Evolutionary conservation across 2,888 invertebrate species (phyloP).

Genomic region (Ichneumon xanthorius): DNA sequence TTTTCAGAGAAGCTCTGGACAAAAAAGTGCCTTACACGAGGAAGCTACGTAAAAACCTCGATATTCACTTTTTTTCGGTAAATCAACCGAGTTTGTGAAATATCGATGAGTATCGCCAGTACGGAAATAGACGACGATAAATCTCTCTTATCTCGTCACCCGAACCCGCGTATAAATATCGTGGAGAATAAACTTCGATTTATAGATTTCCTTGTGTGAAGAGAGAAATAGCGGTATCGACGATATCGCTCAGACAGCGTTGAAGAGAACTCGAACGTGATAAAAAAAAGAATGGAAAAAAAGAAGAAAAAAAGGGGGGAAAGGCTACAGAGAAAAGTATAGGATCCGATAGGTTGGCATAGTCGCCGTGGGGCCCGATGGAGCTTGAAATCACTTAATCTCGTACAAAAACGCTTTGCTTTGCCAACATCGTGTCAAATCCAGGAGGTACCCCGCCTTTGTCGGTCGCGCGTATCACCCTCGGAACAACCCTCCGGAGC

Average conservation of each 20-base stretch:
- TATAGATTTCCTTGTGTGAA: conserved; percentile 2
- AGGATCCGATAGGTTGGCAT: conserved; percentile 62
- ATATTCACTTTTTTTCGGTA: too few species aligned
- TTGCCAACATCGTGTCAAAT: conserved; percentile 64
- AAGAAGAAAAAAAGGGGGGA: conserved; percentile 19
- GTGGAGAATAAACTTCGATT: conserved; percentile 7
- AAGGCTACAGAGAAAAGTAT: conserved; percentile 22
- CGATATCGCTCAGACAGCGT: conserved; percentile 24
- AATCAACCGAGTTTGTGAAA: not conserved
- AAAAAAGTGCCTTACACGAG: too few species aligned
- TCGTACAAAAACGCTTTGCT: conserved; percentile 67
- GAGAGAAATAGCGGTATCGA: conserved; percentile 5
- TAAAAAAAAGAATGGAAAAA: not conserved
- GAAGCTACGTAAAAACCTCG: too few species aligned
- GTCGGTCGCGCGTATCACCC: conserved; percentile 47
- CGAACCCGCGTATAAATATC: conserved; percentile 14
- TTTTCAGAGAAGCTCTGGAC: too few species aligned
- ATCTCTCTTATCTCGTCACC: conserved; percentile 29
- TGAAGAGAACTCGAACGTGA: conserved; percentile 2
- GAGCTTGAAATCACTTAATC: conserved; percentile 74
- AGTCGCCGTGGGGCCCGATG: conserved; percentile 64
- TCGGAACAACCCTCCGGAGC: conserved; percentile 45
- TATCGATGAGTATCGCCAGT: not conserved
- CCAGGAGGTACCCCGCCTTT: conserved; percentile 55
- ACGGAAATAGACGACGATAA: conserved; percentile 12